phyloP scores from a whole-genome alignment of 2,888 invertebrate species.

The Smittia sp. region DNA sequence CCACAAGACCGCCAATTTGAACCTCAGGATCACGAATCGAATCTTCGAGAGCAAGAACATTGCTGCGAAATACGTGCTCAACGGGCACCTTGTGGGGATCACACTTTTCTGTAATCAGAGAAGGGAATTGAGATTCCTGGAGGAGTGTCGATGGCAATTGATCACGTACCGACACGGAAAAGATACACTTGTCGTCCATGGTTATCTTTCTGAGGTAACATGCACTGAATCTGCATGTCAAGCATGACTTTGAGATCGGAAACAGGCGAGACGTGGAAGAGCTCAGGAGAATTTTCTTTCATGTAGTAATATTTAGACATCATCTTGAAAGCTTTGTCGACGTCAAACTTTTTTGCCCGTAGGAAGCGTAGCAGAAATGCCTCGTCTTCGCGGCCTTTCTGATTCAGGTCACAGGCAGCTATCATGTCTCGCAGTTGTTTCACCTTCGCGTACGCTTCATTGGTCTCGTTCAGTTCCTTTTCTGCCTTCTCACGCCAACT shows the following conservation, averaged over 20 bases:
- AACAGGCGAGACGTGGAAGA: conserved; percentile 52
- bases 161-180: conserved; percentile 52
- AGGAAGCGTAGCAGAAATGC: conserved; percentile 59
- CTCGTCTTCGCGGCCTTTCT: conserved; percentile 56
- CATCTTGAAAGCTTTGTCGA: conserved; percentile 54
- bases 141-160: not conserved
- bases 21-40: conserved; percentile 57
- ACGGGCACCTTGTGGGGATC: conserved; percentile 54
- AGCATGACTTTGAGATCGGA: conserved; percentile 50
- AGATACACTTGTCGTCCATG: conserved; percentile 53
- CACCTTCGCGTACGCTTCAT: conserved; percentile 42
- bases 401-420: conserved; percentile 36
- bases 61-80: conserved; percentile 57
- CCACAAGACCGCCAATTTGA: conserved; percentile 55
- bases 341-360: conserved; percentile 58
- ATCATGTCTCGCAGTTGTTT: conserved; percentile 42
- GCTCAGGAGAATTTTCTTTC: conserved; percentile 53
- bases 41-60: conserved; percentile 57
- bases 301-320: conserved; percentile 54
- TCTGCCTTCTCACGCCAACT: conserved; percentile 43
- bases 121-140: not conserved
- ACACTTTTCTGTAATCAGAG: conserved; percentile 51
- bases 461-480: conserved; percentile 43
- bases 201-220: conserved; percentile 52
- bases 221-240: conserved; percentile 53